Evolutionary conservation across 2,113 vertebrate genomes (phyloP).

Genomic region (Pachycephala philippinensis): DNA sequence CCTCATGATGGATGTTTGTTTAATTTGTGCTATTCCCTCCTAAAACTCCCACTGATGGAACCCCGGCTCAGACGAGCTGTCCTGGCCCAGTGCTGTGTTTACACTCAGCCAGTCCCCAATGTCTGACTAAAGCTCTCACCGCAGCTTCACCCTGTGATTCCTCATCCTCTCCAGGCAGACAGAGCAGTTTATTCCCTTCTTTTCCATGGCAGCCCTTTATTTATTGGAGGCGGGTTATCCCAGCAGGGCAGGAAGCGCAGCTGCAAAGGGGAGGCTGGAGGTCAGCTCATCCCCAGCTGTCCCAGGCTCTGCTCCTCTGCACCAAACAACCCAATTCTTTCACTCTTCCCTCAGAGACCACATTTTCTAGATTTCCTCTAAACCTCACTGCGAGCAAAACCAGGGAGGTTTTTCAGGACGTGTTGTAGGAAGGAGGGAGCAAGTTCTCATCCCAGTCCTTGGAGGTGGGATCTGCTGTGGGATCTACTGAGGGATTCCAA

Average conservation of each 20-base stretch:
- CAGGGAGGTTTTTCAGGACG: not conserved
- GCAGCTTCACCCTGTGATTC: not conserved
- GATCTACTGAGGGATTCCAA: not conserved
- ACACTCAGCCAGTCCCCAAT: not conserved
- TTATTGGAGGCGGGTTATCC: not conserved
- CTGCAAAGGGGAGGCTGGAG: not conserved
- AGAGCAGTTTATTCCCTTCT: not conserved
- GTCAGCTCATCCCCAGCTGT: not conserved
- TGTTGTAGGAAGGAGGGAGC: not conserved
- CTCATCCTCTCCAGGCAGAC: not conserved
- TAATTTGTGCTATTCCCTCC: not conserved
- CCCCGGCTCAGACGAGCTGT: not conserved
- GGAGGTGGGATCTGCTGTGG: not conserved
- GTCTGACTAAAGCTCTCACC: not conserved
- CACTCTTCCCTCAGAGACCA: not conserved
- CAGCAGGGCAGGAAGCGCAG: not conserved
- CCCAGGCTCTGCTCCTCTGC: not conserved
- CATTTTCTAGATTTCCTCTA: not conserved
- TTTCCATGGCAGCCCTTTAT: not conserved
- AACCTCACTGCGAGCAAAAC: not conserved
- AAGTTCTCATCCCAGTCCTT: not conserved
- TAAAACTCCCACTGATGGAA: rapidly evolving
- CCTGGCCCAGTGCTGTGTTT: not conserved
- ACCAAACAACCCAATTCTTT: not conserved
- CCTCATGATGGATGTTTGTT: not conserved